A percentile compares a stretch with the other conserved stretches of the same genome.
Evolutionary conservation across 2,888 invertebrate species (phyloP).

Genomic region (Tanypteryx hageni): DNA sequence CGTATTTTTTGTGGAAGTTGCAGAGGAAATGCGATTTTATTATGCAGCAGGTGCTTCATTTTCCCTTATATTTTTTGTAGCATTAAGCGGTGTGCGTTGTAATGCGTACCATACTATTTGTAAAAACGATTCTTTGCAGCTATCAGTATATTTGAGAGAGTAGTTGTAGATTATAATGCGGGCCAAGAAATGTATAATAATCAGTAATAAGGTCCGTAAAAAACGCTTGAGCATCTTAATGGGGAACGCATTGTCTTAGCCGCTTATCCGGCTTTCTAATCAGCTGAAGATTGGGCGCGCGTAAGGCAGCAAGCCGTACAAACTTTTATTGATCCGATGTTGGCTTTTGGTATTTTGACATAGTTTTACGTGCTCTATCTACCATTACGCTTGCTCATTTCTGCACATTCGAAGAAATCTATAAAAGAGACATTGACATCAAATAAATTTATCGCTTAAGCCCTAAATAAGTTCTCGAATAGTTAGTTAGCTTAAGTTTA

Average conservation of each 20-base stretch:
- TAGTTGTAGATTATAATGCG: not conserved
- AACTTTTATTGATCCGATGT: conserved; percentile 31
- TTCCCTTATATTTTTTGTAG: too few species aligned
- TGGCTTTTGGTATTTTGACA: conserved; percentile 29
- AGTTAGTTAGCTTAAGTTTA: too few species aligned
- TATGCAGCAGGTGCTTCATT: too few species aligned
- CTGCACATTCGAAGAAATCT: not conserved
- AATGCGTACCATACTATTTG: too few species aligned
- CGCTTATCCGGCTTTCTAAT: conserved; percentile 7
- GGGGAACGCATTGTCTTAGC: not conserved
- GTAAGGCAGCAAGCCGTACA: not conserved
- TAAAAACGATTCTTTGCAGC: too few species aligned
- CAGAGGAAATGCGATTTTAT: too few species aligned
- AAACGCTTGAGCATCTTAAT: not conserved
- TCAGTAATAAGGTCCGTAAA: not conserved
- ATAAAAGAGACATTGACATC: not conserved
- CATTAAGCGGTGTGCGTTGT: too few species aligned
- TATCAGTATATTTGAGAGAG: too few species aligned
- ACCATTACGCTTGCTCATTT: not conserved
- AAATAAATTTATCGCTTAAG: too few species aligned
- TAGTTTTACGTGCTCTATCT: conserved; percentile 18
- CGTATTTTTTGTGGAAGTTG: not conserved
- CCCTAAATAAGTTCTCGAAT: too few species aligned
- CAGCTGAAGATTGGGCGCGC: conserved; percentile 11
- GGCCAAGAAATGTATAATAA: not conserved